Conservation (phyloP, 2,888 invertebrate species). For the Euproctis similis region DNA sequence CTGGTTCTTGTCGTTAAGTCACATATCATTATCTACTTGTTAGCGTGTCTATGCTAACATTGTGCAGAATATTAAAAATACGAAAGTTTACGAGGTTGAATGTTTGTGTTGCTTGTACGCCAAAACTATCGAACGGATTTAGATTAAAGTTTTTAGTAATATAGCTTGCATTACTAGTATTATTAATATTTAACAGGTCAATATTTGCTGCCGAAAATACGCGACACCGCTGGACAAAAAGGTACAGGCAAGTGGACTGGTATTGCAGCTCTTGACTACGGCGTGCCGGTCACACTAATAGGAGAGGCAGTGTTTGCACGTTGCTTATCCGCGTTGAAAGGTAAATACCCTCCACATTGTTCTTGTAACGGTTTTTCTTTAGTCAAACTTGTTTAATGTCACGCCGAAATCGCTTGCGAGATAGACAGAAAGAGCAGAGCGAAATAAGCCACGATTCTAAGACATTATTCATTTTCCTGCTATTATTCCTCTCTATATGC, state of each 20-base stretch:
- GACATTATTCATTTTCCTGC: no score
- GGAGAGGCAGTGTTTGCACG: conserved; percentile 98
- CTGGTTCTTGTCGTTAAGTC: no score
- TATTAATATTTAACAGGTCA: conserved; percentile 79
- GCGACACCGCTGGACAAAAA: conserved; percentile 97
- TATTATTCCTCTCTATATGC: no score
- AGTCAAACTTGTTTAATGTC: no score
- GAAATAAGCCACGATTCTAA: no score
- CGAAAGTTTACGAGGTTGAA: no score
- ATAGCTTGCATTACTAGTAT: not conserved
- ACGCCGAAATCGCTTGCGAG: no score
- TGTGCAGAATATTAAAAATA: no score
- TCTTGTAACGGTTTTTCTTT: no score
- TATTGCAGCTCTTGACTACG: conserved; percentile 95
- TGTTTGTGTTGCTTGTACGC: not conserved
- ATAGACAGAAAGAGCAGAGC: no score
- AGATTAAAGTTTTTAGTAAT: not conserved
- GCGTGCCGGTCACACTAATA: conserved; percentile 97
- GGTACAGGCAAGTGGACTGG: conserved; percentile 99
- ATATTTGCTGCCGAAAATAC: conserved; percentile 91
- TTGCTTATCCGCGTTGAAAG: conserved; percentile 93
- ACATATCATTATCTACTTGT: no score
- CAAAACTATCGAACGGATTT: not conserved
- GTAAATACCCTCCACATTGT: conserved; percentile 38
- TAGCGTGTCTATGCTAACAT: no score